phyloP scores from a whole-genome alignment of 2,888 invertebrate species.

The Thecocarcelia acutangulata region DNA sequence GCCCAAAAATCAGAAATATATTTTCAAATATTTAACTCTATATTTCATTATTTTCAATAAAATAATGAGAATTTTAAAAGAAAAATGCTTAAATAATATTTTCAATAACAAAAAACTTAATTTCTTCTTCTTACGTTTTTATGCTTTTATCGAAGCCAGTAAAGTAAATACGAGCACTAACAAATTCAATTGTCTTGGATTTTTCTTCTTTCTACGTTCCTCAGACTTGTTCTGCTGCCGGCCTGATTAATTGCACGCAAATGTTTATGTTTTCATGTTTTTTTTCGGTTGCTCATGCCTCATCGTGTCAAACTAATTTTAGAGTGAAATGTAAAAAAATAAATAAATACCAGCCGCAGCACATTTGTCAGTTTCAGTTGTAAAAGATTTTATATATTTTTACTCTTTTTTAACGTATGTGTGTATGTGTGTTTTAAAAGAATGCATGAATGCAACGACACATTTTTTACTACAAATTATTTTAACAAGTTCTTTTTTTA shows the following conservation, averaged over 20 bases:
- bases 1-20: too few species aligned
- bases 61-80: too few species aligned
- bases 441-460: conserved; percentile 60
- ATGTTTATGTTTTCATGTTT: conserved; percentile 11
- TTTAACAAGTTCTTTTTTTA: neutral
- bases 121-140: too few species aligned
- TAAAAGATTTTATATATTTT: neutral
- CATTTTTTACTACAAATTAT: conserved; percentile 35
- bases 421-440: neutral
- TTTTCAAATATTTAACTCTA: too few species aligned
- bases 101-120: too few species aligned
- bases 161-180: too few species aligned
- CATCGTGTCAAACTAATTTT: conserved; percentile 55
- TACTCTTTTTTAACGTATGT: neutral
- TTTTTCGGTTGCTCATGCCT: conserved; percentile 22
- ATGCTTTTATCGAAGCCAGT: too few species aligned
- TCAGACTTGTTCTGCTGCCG: conserved; percentile 21
- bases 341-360: conserved; percentile 7
- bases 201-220: neutral
- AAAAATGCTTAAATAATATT: too few species aligned
- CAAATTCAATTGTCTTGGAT: too few species aligned
- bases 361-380: conserved; percentile 12
- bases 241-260: conserved; percentile 46
- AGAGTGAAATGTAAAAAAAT: conserved; percentile 29
- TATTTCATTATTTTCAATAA: too few species aligned